Base-by-base conservation (phyloP, 2,888 invertebrate species). In the Drosophila mulleri region DNA sequence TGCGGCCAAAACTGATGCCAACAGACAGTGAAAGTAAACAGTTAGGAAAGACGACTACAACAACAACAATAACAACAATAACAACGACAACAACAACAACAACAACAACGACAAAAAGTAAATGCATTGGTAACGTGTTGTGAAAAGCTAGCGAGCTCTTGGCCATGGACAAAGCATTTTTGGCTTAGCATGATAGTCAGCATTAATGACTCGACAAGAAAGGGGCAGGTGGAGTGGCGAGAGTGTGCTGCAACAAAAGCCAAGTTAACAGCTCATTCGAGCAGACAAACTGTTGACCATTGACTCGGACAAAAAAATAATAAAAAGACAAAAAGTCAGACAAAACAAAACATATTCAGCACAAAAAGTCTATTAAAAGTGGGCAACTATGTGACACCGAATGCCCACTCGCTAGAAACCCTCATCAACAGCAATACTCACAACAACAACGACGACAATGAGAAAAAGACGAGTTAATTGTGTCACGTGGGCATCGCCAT, bases 21-120 rank as follows among this genome's bases (percentile, higher is more conserved):
- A 80, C 75, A 71, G 80, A 83, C 86, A 86, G 86, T 86, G 86
- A 86, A 86, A 86, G 86, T 86, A 86, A 86, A 86, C 82, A 86
- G 81, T 78, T 82, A 75, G 78, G 80, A 82, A 83, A 75, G 64
- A n/a, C 70, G 69, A 12, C 73, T 67, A 54, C 65, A 69, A 44
- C 61, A 42, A 32, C 65, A 72, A 44, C 67, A 62, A 41, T 62
- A 37, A 35, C 61, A 67, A n/a, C 68, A 69, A 11, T 72, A 68
- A 54, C 65, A 69, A 44, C 61, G n/a, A n/a, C n/a, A n/a, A n/a
- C n/a, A n/a, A n/a, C n/a, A n/a, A n/a, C n/a, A 41, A 32, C 67
- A 75, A 41, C 66, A 64, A 44, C 54, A 57, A 48, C 57, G 53
- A 39, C 52, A 52, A 58, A 63, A 66, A 64, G 65, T 57, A 61